Evolutionary conservation across 2,888 invertebrate species (phyloP).

Genomic region (Crioceris asparagi): DNA sequence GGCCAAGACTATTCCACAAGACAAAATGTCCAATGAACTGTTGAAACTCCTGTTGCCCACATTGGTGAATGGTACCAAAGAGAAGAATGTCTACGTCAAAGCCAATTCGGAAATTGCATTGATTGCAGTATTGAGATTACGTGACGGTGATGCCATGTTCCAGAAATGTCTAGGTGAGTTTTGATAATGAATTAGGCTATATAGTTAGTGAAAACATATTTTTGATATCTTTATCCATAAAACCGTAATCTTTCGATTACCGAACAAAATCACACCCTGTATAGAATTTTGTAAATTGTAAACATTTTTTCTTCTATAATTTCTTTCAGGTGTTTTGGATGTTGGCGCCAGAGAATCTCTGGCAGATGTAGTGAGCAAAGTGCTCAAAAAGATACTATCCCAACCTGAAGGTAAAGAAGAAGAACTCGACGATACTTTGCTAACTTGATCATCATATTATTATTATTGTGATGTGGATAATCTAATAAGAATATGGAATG

Average conservation of each 20-base stretch:
- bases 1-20: constrained; percentile 51
- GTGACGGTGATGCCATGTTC: constrained; percentile 60
- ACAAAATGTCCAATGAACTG: constrained; percentile 55
- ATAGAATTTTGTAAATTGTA: too few species aligned
- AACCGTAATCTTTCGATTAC: too few species aligned
- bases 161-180: too few species aligned
- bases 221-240: too few species aligned
- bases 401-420: constrained; percentile 80
- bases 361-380: constrained; percentile 80
- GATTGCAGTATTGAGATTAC: constrained; percentile 71
- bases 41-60: constrained; percentile 74
- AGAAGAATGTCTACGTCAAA: constrained; percentile 92
- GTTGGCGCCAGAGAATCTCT: constrained; percentile 82
- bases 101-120: constrained; percentile 89
- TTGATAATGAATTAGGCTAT: too few species aligned
- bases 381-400: constrained; percentile 65
- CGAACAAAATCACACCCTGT: too few species aligned
- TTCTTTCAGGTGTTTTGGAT: constrained; percentile 68
- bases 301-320: too few species aligned
- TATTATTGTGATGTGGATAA: too few species aligned
- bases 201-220: too few species aligned
- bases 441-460: constrained; percentile 51
- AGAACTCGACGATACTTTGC: constrained; percentile 83
- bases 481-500: too few species aligned
- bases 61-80: constrained; percentile 95